Percentiles rank a stretch among this genome's conserved stretches.
These are phyloP conservation scores for Pangasius larnaudii DNA, from an alignment of 2,797 vertebrate species.

Conservation along the genomic window DNA sequence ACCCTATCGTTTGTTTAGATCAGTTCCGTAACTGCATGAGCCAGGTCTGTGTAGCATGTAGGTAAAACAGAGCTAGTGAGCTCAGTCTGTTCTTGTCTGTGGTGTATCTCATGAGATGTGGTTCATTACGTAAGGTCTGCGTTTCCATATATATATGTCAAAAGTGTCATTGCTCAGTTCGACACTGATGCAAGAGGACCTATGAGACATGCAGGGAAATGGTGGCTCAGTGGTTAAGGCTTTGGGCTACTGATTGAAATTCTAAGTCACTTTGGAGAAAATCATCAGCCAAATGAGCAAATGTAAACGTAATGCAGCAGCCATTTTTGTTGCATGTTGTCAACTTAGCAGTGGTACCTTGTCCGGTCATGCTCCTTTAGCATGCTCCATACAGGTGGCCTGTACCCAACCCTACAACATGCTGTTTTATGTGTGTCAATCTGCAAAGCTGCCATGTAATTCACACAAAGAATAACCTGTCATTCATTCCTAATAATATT, in stretches of 20 bases:
- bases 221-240: background rate
- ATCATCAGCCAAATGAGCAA: background rate
- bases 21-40: constrained; percentile 14
- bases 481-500: background rate
- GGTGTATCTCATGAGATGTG: background rate
- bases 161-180: background rate
- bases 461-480: background rate
- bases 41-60: background rate
- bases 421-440: background rate
- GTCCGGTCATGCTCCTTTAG: background rate
- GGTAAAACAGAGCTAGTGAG: background rate
- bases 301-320: background rate
- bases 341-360: background rate
- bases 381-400: no score
- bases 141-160: background rate
- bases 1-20: constrained; percentile 20
- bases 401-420: background rate
- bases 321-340: background rate
- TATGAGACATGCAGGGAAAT: background rate
- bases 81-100: background rate
- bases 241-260: background rate
- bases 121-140: background rate
- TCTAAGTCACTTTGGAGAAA: background rate
- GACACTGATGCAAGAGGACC: background rate
- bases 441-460: background rate